Evolutionary conservation across 2,888 invertebrate genomes (phyloP).

Genomic region (Amorpha juglandis): DNA sequence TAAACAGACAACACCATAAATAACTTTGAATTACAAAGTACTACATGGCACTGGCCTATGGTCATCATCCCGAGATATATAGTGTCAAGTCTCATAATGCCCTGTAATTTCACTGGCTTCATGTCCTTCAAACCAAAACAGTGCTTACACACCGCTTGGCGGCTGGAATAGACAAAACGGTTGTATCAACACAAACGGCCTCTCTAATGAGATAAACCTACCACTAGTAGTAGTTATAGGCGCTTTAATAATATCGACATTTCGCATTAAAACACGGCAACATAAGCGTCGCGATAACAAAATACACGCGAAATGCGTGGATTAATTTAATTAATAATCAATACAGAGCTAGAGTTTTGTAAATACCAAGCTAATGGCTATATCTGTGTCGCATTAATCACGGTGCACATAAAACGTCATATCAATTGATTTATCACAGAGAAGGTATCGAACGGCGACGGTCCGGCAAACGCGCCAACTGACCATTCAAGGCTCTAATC

Average conservation of each 20-base stretch:
- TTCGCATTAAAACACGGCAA: constrained; percentile 10
- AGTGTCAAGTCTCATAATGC: too few relatives aligned
- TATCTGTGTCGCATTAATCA: constrained; percentile 21
- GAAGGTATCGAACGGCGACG: constrained; percentile 12
- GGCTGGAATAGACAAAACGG: too few relatives aligned
- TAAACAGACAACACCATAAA: too few relatives aligned
- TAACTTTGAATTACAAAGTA: too few relatives aligned
- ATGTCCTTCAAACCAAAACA: too few relatives aligned
- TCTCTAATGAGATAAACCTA: too few relatives aligned
- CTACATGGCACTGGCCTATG: too few relatives aligned
- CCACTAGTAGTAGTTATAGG: too few relatives aligned
- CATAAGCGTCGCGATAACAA: constrained; percentile 4
- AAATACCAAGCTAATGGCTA: constrained; percentile 15
- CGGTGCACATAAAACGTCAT: constrained; percentile 12
- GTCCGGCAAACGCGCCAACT: not conserved
- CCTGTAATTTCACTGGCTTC: too few relatives aligned
- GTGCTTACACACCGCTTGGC: too few relatives aligned
- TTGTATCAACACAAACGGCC: too few relatives aligned
- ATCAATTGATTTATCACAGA: constrained; percentile 18
- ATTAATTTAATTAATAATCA: constrained; percentile 17
- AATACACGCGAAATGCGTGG: not conserved
- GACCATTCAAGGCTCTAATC: constrained; percentile 20
- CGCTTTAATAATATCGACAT: not conserved
- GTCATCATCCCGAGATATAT: too few relatives aligned
- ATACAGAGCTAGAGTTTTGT: constrained; percentile 13